A percentile compares a stretch with the other conserved stretches of the same genome.
These are phyloP conservation scores for Trisateles emortualis DNA, from an alignment of 2,888 invertebrate genomes.

Conservation along the genomic window DNA sequence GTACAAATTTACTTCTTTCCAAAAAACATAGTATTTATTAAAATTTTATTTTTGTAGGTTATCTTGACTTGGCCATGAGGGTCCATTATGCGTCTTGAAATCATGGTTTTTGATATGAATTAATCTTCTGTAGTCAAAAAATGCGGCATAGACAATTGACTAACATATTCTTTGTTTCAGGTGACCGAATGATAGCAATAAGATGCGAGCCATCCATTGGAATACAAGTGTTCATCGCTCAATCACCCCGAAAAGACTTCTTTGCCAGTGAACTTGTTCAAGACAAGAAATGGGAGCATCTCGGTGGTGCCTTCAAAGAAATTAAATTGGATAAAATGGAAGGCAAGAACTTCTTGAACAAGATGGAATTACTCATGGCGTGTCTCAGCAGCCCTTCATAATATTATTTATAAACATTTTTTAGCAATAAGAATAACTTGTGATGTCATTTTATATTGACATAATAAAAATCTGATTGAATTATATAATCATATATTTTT, in stretches of 20 bases:
- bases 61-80: too few relatives aligned
- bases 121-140: too few relatives aligned
- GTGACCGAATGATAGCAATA: slow-evolving; percentile 94
- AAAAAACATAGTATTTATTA: too few relatives aligned
- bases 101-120: too few relatives aligned
- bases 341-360: slow-evolving; percentile 97
- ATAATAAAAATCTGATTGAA: slow-evolving; percentile 54
- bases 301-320: slow-evolving; percentile 97
- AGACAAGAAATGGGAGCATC: slow-evolving; percentile 97
- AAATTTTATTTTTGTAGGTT: too few relatives aligned
- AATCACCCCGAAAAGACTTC: slow-evolving; percentile 95
- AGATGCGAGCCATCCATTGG: slow-evolving; percentile 96
- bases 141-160: too few relatives aligned
- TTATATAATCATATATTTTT: slow-evolving; percentile 69
- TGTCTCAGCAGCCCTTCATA: slow-evolving; percentile 92
- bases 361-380: slow-evolving; percentile 98
- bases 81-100: too few relatives aligned
- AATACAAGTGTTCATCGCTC: slow-evolving; percentile 95
- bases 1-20: too few relatives aligned
- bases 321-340: slow-evolving; percentile 97
- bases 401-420: slow-evolving; percentile 42
- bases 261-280: slow-evolving; percentile 95
- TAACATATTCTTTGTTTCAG: slow-evolving; percentile 58
- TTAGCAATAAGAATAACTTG: slow-evolving; percentile 52
- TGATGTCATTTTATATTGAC: slow-evolving; percentile 39